Percentiles rank a stretch among this genome's conserved stretches.
phyloP scores from a whole-genome alignment of 2,888 invertebrate species.

The Muschampia plurimacula region DNA sequence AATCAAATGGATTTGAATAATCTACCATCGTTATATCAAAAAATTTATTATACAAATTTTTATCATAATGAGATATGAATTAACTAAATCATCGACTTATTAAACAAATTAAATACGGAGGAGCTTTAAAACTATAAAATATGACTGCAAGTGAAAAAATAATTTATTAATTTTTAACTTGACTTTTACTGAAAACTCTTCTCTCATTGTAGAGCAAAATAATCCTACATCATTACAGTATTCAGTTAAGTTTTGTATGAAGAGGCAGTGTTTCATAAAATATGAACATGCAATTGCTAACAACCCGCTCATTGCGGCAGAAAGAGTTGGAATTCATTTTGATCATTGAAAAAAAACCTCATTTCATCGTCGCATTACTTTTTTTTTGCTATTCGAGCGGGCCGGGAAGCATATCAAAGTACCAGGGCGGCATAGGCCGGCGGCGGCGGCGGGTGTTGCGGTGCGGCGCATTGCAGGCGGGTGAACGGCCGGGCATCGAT shows the following conservation, averaged over 20 bases:
- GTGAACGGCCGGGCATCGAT: constrained; percentile 85
- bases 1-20: constrained; percentile 22
- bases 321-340: constrained; percentile 32
- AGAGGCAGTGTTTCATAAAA: constrained; percentile 38
- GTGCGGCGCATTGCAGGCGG: constrained; percentile 84
- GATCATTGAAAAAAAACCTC: constrained; percentile 38
- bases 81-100: neutral
- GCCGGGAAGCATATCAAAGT: constrained; percentile 51
- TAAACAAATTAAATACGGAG: constrained; percentile 1
- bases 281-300: constrained; percentile 33
- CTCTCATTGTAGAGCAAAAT: constrained; percentile 25
- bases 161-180: constrained; percentile 21
- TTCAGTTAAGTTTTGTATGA: constrained; percentile 31
- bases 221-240: constrained; percentile 27
- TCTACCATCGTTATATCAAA: constrained; percentile 23
- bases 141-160: constrained; percentile 8
- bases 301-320: constrained; percentile 35
- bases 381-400: constrained; percentile 37
- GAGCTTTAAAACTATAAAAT: neutral
- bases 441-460: constrained; percentile 59
- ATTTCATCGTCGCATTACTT: constrained; percentile 38
- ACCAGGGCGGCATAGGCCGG: constrained; percentile 70
- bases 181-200: constrained; percentile 16
- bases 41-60: constrained; percentile 5
- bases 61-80: neutral